phyloP scores from a whole-genome alignment of 2,888 invertebrate genomes.

The Hedychridium roseum region DNA sequence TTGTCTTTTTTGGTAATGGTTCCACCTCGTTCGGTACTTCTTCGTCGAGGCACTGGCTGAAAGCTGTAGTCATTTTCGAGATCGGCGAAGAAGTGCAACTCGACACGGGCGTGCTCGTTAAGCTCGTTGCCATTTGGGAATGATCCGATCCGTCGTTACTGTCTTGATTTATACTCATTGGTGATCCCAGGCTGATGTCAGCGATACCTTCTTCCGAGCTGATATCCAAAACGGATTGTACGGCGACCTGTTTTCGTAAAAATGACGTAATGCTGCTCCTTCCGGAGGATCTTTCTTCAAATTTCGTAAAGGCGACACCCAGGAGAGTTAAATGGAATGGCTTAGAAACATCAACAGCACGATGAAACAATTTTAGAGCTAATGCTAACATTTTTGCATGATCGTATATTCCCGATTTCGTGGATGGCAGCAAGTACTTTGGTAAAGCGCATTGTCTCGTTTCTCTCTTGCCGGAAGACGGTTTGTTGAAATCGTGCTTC shows the following conservation, averaged over 20 bases:
- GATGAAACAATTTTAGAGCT: conserved; percentile 79
- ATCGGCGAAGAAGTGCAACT: conserved; percentile 33
- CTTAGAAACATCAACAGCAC: conserved; percentile 75
- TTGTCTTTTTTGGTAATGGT: conserved; percentile 79
- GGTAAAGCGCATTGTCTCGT: conserved; percentile 72
- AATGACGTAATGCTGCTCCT: conserved; percentile 79
- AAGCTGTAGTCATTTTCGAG: conserved; percentile 32
- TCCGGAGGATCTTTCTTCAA: conserved; percentile 75
- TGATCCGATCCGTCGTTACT: conserved; percentile 51
- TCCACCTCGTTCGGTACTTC: conserved; percentile 69
- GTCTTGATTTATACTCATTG: conserved; percentile 58
- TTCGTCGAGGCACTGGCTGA: conserved; percentile 42
- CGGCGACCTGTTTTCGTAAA: conserved; percentile 79
- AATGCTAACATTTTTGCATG: conserved; percentile 73
- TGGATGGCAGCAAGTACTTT: conserved; percentile 71
- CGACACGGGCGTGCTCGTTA: conserved; percentile 20
- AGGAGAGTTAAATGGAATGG: conserved; percentile 82
- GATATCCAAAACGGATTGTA: conserved; percentile 72
- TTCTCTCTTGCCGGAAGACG: conserved; percentile 73
- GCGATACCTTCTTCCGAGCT: conserved; percentile 54
- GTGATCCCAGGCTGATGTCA: conserved; percentile 64
- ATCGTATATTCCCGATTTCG: conserved; percentile 66
- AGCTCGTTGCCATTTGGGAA: conserved; percentile 18
- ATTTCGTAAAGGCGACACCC: conserved; percentile 84
- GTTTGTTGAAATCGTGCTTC: conserved; percentile 73